Evolutionary conservation across 2,888 invertebrate genomes (phyloP).

Genomic region (Sylvicola cinctus): DNA sequence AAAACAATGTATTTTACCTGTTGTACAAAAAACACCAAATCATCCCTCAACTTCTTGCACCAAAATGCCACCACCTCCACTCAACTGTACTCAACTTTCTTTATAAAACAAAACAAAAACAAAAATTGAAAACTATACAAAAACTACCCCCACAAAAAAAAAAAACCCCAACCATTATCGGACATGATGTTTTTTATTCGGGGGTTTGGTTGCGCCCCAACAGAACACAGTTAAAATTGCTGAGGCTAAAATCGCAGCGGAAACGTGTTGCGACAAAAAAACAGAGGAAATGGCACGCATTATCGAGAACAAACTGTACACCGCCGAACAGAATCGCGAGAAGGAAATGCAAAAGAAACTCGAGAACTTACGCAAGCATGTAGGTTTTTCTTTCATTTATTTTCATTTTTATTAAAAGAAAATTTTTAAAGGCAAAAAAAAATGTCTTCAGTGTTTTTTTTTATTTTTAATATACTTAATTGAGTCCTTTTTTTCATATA

Average conservation of each 20-base stretch:
- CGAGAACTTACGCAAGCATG: constrained; percentile 67
- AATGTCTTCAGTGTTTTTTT: constrained; percentile 8
- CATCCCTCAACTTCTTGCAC: too few species aligned
- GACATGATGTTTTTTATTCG: too few species aligned
- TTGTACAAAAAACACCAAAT: too few species aligned
- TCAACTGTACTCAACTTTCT: too few species aligned
- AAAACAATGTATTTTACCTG: too few species aligned
- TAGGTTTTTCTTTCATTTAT: constrained; percentile 28
- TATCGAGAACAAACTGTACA: constrained; percentile 52
- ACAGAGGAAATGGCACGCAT: constrained; percentile 45
- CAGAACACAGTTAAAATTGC: constrained; percentile 46
- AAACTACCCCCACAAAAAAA: too few species aligned
- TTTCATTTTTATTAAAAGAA: constrained; percentile 7
- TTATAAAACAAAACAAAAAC: too few species aligned
- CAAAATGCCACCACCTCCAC: too few species aligned
- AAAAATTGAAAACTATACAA: too few species aligned
- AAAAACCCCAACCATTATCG: too few species aligned
- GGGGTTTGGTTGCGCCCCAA: constrained; percentile 1
- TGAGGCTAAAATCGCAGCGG: constrained; percentile 41
- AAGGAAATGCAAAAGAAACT: constrained; percentile 70
- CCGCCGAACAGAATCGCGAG: constrained; percentile 66
- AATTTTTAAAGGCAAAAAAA: too few species aligned
- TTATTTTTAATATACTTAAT: constrained; percentile 5
- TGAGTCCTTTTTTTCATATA: constrained; percentile 3
- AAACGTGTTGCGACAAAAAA: constrained; percentile 34